A percentile compares a stretch with the other conserved stretches of the same genome.
These are phyloP conservation scores for Rhegmatorhina hoffmannsi DNA, from an alignment of 2,113 vertebrate species.

Conservation along the genomic window DNA sequence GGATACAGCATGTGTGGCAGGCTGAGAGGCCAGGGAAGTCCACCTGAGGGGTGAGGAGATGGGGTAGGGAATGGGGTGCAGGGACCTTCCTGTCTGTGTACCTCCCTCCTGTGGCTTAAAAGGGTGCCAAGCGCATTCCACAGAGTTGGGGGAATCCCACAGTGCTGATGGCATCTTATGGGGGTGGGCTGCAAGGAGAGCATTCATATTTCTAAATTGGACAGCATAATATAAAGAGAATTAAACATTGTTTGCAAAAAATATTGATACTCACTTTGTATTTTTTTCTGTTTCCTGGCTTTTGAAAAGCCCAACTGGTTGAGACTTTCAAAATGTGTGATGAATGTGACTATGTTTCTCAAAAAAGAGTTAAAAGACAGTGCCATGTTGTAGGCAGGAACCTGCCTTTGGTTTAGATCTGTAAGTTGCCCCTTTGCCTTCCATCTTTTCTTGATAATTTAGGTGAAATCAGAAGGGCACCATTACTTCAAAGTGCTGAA, in stretches of 20 bases:
- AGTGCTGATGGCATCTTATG: background rate
- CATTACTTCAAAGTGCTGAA: background rate
- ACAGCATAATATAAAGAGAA: background rate
- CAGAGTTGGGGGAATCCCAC: accelerated
- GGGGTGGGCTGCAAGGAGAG: background rate
- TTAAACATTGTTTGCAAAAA: background rate
- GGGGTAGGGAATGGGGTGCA: background rate
- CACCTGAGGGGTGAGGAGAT: constrained; percentile 26
- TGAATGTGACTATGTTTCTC: background rate
- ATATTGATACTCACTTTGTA: background rate
- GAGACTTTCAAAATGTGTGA: background rate
- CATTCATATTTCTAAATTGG: background rate
- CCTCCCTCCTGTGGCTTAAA: background rate
- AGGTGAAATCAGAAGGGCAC: background rate
- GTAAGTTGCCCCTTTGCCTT: background rate
- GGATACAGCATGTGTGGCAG: constrained; percentile 9
- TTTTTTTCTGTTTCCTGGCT: background rate
- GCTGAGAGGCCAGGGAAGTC: background rate
- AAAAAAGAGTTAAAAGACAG: background rate
- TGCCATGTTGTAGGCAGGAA: background rate
- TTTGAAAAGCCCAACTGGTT: background rate
- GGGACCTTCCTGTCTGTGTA: accelerated
- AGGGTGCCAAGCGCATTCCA: background rate
- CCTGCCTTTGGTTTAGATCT: background rate
- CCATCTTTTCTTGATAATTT: background rate